Conservation (phyloP, 2,113 vertebrate species). For the Protobothrops mucrosquamatus region DNA sequence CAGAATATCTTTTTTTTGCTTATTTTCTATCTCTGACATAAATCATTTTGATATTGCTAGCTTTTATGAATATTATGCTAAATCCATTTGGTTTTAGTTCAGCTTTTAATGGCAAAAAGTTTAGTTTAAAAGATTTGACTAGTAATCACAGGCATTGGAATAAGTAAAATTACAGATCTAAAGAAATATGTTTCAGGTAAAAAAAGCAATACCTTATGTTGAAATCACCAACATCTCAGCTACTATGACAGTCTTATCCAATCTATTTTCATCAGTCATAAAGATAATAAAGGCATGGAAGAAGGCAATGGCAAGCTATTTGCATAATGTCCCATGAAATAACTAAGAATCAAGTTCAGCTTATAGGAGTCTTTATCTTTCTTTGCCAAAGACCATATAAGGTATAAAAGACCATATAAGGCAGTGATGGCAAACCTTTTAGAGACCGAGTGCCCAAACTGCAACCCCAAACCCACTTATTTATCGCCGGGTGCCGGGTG, state of each 20-base stretch:
- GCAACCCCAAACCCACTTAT: too few relatives aligned
- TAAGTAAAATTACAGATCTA: neutral
- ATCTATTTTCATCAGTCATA: neutral
- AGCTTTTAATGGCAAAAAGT: neutral
- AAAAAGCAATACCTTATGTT: neutral
- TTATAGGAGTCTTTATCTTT: neutral
- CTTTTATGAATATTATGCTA: neutral
- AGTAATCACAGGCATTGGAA: neutral
- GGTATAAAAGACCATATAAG: neutral
- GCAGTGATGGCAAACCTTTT: neutral
- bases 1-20: neutral
- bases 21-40: neutral
- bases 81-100: neutral
- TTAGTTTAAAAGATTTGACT: neutral
- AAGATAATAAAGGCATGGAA: neutral
- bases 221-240: neutral
- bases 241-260: neutral
- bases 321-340: neutral
- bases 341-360: neutral
- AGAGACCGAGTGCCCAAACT: too few relatives aligned
- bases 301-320: neutral
- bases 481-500: too few relatives aligned
- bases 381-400: slow-evolving; percentile 8
- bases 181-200: neutral
- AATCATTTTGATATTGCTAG: neutral